These are phyloP conservation scores for Alligator mississippiensis DNA, from an alignment of 2,113 vertebrate genomes.

Conservation along the genomic window DNA sequence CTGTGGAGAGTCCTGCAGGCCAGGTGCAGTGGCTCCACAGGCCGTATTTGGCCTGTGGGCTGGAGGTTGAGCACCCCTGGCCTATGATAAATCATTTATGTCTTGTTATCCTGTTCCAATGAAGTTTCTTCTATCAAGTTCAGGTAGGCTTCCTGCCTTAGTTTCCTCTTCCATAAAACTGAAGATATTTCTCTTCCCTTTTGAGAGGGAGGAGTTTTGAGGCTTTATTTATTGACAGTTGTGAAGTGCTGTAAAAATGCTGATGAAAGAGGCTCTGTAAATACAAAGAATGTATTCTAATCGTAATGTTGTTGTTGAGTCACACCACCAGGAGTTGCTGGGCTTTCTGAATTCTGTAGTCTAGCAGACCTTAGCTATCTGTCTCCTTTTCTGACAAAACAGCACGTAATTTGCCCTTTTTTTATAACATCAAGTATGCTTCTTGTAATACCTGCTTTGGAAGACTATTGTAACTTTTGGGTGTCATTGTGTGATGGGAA, in stretches of 20 bases:
- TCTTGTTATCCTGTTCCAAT: fast-evolving
- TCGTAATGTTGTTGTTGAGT: not conserved
- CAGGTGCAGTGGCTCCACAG: too few relatives aligned
- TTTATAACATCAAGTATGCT: not conserved
- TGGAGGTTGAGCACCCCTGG: not conserved
- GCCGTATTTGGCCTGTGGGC: too few relatives aligned
- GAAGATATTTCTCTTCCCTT: too few relatives aligned
- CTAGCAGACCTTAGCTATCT: not conserved
- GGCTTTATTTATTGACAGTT: too few relatives aligned
- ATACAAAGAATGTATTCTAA: fast-evolving
- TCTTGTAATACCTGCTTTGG: not conserved
- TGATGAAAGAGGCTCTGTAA: fast-evolving
- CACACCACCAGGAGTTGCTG: too few relatives aligned
- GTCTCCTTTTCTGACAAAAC: not conserved
- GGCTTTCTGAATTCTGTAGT: not conserved
- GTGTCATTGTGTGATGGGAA: not conserved
- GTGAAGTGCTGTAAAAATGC: not conserved
- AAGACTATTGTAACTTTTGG: not conserved
- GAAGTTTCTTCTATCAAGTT: too few relatives aligned
- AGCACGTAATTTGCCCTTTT: not conserved
- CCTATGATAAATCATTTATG: fast-evolving
- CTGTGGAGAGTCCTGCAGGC: too few relatives aligned
- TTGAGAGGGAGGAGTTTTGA: too few relatives aligned
- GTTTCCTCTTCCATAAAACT: too few relatives aligned
- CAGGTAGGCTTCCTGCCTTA: not conserved